Conservation (phyloP, 2,888 invertebrate genomes). For the Spilosoma lubricipeda region DNA sequence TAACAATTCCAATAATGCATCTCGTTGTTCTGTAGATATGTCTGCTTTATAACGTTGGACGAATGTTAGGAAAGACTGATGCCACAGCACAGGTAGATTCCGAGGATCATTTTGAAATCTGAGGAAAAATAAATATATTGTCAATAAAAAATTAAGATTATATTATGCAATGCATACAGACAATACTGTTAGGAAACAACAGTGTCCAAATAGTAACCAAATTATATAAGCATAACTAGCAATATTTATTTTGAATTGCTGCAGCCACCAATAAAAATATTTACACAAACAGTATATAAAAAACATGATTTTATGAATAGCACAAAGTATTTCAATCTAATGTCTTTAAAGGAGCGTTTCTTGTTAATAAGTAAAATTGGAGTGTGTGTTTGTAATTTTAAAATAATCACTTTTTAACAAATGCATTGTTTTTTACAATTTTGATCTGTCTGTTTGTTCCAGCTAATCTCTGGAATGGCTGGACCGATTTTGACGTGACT, state of each 20-base stretch:
- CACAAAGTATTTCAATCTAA: not conserved
- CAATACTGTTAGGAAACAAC: not conserved
- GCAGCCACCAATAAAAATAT: not conserved
- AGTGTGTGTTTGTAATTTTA: too few relatives aligned
- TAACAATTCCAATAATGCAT: constrained; percentile 92
- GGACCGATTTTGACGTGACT: too few relatives aligned
- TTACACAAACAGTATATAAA: not conserved
- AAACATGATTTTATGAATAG: not conserved
- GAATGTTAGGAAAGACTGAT: constrained; percentile 97
- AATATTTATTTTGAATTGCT: not conserved
- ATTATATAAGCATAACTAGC: not conserved
- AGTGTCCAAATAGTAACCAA: not conserved
- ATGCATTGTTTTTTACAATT: too few relatives aligned
- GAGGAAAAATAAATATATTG: constrained; percentile 14
- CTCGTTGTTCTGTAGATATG: constrained; percentile 96
- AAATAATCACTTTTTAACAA: too few relatives aligned
- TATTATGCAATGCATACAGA: not conserved
- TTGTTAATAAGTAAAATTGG: too few relatives aligned
- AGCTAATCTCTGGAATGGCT: too few relatives aligned
- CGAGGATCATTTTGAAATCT: constrained; percentile 95
- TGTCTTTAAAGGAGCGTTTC: too few relatives aligned
- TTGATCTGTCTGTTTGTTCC: too few relatives aligned
- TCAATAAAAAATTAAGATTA: not conserved
- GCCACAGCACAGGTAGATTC: constrained; percentile 98
- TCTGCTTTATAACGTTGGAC: constrained; percentile 98